phyloP scores from a whole-genome alignment of 2,113 vertebrate species.

The Boulengeromyrus knoepffleri region DNA sequence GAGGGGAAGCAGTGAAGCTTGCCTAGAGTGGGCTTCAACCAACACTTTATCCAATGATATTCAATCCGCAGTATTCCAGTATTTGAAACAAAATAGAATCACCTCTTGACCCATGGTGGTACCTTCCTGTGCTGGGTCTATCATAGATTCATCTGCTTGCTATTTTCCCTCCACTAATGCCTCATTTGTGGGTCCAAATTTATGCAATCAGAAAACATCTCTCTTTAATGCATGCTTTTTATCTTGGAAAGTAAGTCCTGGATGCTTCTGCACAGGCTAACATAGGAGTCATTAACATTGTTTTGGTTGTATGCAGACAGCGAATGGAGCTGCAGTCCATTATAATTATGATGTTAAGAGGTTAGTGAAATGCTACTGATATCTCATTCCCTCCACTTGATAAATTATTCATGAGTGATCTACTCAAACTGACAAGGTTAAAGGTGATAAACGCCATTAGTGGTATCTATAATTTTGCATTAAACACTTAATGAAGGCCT shows the following conservation, averaged over 20 bases:
- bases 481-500: slow-evolving; percentile 56
- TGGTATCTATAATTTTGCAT: slow-evolving; percentile 54
- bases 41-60: background rate
- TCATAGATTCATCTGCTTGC: background rate
- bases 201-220: background rate
- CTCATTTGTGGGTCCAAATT: background rate
- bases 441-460: slow-evolving; percentile 45
- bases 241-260: background rate
- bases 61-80: background rate
- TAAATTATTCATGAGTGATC: slow-evolving; percentile 43
- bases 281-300: slow-evolving; percentile 40
- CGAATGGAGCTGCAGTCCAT: slow-evolving; percentile 41
- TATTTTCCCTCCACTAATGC: background rate
- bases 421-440: slow-evolving; percentile 47
- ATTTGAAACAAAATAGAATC: background rate
- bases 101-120: background rate
- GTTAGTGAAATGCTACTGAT: slow-evolving; percentile 37
- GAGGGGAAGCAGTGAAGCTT: background rate
- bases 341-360: slow-evolving; percentile 38
- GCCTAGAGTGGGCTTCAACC: background rate
- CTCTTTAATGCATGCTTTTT: background rate
- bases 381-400: slow-evolving; percentile 45
- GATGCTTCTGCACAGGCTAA: slow-evolving; percentile 22
- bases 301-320: slow-evolving; percentile 31
- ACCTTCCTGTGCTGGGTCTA: background rate